A percentile compares a stretch with the other conserved stretches of the same genome.
Conservation (phyloP, 2,113 vertebrate species). For the Cephalopholis sonnerati region DNA sequence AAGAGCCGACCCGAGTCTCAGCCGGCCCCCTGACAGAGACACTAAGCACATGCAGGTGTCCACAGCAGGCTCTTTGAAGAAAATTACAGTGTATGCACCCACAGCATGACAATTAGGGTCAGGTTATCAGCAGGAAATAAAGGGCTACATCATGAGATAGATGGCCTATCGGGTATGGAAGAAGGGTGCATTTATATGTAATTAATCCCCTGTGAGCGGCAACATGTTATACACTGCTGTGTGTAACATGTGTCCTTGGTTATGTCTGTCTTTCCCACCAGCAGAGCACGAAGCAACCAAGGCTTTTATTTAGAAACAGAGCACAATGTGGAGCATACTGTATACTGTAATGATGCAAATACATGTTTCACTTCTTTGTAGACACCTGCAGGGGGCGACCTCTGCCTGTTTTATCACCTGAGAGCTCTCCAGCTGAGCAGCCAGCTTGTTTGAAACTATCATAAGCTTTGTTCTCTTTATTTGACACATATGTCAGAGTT, state of each 20-base stretch:
- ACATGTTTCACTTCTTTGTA: constrained; percentile 8
- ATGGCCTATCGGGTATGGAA: constrained; percentile 38
- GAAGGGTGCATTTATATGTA: constrained; percentile 60
- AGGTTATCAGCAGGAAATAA: constrained; percentile 82
- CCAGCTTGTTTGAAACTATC: background rate
- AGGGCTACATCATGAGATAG: constrained; percentile 71
- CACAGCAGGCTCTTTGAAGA: constrained; percentile 63
- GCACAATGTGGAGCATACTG: background rate
- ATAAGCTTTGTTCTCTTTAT: background rate
- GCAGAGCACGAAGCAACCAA: background rate
- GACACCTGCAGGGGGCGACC: constrained; percentile 54
- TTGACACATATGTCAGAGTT: background rate
- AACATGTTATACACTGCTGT: constrained; percentile 25
- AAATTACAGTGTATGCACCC: constrained; percentile 82
- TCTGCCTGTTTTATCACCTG: constrained; percentile 10
- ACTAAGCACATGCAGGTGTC: constrained; percentile 84
- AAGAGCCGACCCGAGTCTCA: constrained; percentile 32
- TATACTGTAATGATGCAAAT: background rate
- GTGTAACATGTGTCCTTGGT: constrained; percentile 30
- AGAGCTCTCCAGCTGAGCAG: background rate
- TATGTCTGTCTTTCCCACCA: constrained; percentile 12
- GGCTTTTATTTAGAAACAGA: constrained; percentile 16
- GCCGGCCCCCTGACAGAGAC: constrained; percentile 72
- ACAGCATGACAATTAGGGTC: constrained; percentile 79
- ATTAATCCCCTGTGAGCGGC: constrained; percentile 53